phyloP scores from a whole-genome alignment of 2,113 vertebrate species.

The Muntiacus reevesi region DNA sequence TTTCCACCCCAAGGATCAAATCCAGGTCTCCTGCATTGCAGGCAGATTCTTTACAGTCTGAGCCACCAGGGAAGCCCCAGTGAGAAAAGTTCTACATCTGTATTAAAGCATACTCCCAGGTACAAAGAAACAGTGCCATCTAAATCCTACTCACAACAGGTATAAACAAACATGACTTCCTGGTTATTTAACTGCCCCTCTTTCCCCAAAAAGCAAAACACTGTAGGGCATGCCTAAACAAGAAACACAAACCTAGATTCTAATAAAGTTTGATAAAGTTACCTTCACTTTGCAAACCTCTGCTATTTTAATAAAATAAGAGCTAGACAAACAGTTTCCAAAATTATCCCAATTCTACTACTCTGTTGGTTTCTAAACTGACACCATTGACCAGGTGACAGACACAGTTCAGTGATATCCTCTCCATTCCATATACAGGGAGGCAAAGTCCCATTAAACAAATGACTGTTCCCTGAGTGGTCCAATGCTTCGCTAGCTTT shows the following conservation, averaged over 20 bases:
- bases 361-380: neutral
- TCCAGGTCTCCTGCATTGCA: neutral
- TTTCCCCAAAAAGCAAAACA: neutral
- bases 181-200: neutral
- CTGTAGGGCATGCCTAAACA: neutral
- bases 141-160: neutral
- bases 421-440: neutral
- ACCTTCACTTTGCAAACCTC: neutral
- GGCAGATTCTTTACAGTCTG: neutral
- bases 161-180: neutral
- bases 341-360: slow-evolving; percentile 10
- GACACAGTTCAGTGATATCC: neutral
- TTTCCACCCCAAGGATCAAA: neutral
- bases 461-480: neutral
- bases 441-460: neutral
- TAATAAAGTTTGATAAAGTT: slow-evolving; percentile 10
- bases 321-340: neutral
- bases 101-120: neutral
- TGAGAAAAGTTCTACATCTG: neutral
- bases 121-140: neutral
- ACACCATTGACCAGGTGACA: neutral
- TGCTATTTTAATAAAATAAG: neutral
- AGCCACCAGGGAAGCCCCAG: neutral
- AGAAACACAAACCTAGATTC: neutral
- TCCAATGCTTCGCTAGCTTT: neutral